A percentile compares a stretch with the other conserved stretches of the same genome.
Conservation (phyloP, 2,888 invertebrate species). For the Lymantria monacha region DNA sequence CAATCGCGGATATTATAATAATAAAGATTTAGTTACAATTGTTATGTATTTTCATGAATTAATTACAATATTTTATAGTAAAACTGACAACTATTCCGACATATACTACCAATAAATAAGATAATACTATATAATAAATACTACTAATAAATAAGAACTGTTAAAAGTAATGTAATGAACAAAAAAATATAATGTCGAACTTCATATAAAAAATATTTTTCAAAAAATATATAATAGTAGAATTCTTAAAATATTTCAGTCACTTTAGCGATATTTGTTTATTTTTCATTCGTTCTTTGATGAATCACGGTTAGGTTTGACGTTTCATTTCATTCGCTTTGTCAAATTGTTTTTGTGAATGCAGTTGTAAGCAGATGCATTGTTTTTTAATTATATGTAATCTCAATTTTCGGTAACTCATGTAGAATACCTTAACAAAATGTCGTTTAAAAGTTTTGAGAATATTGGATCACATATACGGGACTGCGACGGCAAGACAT, state of each 20-base stretch:
- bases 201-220: no score
- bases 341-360: neutral
- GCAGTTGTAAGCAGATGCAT: constrained; percentile 20
- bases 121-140: no score
- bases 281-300: constrained; percentile 16
- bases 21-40: no score
- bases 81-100: no score
- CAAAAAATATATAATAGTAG: no score
- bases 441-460: constrained; percentile 60
- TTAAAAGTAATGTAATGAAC: no score
- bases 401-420: constrained; percentile 29
- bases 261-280: neutral
- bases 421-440: constrained; percentile 45
- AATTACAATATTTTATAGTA: no score
- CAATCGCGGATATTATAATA: no score
- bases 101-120: no score
- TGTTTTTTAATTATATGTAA: constrained; percentile 30
- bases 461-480: constrained; percentile 66
- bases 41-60: no score
- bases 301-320: constrained; percentile 32
- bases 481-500: constrained; percentile 54
- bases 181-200: no score
- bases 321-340: constrained; percentile 14
- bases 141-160: no score
- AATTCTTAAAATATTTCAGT: neutral